Evolutionary conservation across 2,797 vertebrate species (phyloP).

Genomic region (Neoniphon sammara): DNA sequence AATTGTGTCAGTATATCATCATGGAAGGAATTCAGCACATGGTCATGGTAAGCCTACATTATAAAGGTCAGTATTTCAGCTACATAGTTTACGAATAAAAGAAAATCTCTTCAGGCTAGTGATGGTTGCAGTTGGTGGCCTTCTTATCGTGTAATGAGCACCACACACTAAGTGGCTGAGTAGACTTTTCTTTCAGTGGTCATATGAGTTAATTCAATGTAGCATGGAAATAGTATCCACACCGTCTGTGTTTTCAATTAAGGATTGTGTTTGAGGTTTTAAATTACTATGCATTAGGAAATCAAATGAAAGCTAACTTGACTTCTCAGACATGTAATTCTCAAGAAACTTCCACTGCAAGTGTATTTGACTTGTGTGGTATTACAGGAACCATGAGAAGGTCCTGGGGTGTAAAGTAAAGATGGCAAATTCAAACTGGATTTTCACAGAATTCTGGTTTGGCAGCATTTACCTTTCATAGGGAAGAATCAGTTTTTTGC

Average conservation of each 20-base stretch:
- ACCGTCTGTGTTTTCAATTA: slow-evolving; percentile 62
- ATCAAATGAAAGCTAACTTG: slow-evolving; percentile 59
- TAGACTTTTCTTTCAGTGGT: slow-evolving; percentile 39
- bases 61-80: slow-evolving; percentile 40
- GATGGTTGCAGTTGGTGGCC: slow-evolving; percentile 6
- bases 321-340: slow-evolving; percentile 58
- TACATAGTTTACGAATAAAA: neutral
- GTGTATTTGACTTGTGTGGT: slow-evolving; percentile 34
- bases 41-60: slow-evolving; percentile 27
- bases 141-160: slow-evolving; percentile 4
- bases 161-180: slow-evolving; percentile 18
- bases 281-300: slow-evolving; percentile 60
- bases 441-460: slow-evolving; percentile 26
- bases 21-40: slow-evolving; percentile 20
- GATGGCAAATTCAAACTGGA: slow-evolving; percentile 22
- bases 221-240: slow-evolving; percentile 52
- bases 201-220: slow-evolving; percentile 56
- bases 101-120: slow-evolving; percentile 13
- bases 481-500: slow-evolving; percentile 21
- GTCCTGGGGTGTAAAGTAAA: slow-evolving; percentile 40
- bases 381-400: slow-evolving; percentile 26
- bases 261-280: slow-evolving; percentile 51
- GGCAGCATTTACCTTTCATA: slow-evolving; percentile 27
- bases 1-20: slow-evolving; percentile 44
- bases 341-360: slow-evolving; percentile 41